phyloP scores from a whole-genome alignment of 2,113 vertebrate species.

The Myxocyprinus asiaticus region DNA sequence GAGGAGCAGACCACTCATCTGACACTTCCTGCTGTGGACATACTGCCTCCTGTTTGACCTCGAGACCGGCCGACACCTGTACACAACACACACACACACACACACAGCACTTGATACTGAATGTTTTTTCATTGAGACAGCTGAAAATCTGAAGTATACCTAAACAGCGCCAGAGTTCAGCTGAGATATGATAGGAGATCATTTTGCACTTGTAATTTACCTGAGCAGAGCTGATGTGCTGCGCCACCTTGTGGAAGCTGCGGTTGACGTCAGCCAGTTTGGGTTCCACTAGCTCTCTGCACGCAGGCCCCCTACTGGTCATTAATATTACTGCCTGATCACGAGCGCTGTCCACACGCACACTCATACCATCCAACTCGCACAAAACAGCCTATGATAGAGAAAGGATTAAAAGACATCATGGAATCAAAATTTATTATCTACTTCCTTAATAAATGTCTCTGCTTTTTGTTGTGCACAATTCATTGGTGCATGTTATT shows the following conservation, averaged over 20 bases:
- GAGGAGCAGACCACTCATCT: conserved; percentile 37
- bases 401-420: no score
- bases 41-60: conserved; percentile 60
- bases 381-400: conserved; percentile 78
- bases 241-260: conserved; percentile 94
- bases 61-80: conserved; percentile 81
- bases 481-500: no score
- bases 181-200: no score
- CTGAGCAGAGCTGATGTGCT: conserved; percentile 88
- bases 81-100: conserved; percentile 5
- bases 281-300: conserved; percentile 88
- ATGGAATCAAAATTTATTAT: no score
- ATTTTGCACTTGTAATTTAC: conserved; percentile 60
- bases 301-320: conserved; percentile 84
- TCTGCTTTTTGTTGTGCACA: no score
- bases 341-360: conserved; percentile 86
- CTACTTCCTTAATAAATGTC: no score
- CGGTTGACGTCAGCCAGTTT: conserved; percentile 90
- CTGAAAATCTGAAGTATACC: no score
- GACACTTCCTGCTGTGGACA: conserved; percentile 46
- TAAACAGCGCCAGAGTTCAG: no score
- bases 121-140: no score
- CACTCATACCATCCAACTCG: conserved; percentile 83
- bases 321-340: conserved; percentile 89
- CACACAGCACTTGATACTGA: no score